Evolutionary conservation across 2,113 vertebrate genomes (phyloP), one percentile per base, ranked within the genome.

Genomic region (Bufo bufo): DNA sequence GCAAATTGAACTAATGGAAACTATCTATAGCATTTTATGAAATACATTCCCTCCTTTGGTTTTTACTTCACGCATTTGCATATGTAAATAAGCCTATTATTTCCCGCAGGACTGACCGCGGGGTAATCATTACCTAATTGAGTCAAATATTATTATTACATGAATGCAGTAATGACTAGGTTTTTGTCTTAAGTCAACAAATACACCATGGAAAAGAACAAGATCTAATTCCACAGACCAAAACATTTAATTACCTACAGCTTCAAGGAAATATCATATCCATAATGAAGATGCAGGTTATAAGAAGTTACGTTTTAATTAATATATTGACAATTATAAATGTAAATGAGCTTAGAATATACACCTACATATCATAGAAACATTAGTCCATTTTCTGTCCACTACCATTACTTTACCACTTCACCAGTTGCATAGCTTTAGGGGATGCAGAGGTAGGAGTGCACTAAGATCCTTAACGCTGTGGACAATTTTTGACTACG

Each of bases 1-100:
- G 43, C 14, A 71, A 54, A 69, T 75, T 87, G 47, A 87, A 56
- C 59, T 82, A 87, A 87, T 87, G 71, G 54, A 12, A 82, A 0
- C 33, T 58, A 74, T 71, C 54, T 33, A 84, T 10, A 19, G 1
- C 23, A 33, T 50, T 75, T 75, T 75, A 50, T 0, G 19, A 17
- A 20, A 20, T 50, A 50, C 4, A 17, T 50, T 6, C 6, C 45
- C 9, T 50, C 7, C 5, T 9, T 3, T 50, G 16, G 4, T 6
- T 72, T 72, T 14, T 45, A 12, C 65, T 23, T 11, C 23, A 59
- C 2, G 20, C 4, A 63, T 82, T 82, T 63, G 79, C 59, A 82
- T 82, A 61, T 82, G 43, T 61, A 82, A 47, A 45, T 82, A 43
- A 59, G 43, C 58, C 79, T 20, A 58, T 20, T 82, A 82, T 82